Conservation (phyloP, 2,888 invertebrate species). For the Apodemia duryi region DNA sequence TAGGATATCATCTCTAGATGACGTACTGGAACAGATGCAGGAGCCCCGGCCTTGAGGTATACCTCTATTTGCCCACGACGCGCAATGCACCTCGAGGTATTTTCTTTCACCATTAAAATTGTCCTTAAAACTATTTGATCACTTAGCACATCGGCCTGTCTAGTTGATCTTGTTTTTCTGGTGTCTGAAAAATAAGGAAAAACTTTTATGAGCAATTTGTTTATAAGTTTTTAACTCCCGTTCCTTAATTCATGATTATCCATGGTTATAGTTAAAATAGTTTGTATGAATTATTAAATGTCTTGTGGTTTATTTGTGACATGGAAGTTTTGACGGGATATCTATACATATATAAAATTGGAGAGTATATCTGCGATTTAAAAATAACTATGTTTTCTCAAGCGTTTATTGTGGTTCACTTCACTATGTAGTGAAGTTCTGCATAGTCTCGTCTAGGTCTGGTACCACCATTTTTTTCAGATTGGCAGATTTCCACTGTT, state of each 20-base stretch:
- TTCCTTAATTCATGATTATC: not conserved
- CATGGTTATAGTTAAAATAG: too few species aligned
- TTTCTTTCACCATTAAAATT: slow-evolving; percentile 63
- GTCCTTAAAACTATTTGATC: slow-evolving; percentile 54
- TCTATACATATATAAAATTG: too few species aligned
- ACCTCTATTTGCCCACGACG: slow-evolving; percentile 30
- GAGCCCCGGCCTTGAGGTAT: slow-evolving; percentile 38
- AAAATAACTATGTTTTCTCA: too few species aligned
- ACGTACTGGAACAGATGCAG: slow-evolving; percentile 62
- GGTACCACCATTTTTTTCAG: too few species aligned
- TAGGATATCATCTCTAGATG: slow-evolving; percentile 74
- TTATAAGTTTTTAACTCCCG: not conserved
- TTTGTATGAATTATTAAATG: too few species aligned
- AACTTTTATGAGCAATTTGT: slow-evolving; percentile 39
- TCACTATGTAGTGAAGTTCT: too few species aligned
- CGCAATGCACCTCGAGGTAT: slow-evolving; percentile 54
- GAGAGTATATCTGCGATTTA: too few species aligned
- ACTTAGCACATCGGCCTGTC: slow-evolving; percentile 78
- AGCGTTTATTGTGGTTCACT: too few species aligned
- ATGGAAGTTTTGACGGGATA: not conserved
- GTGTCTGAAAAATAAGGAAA: slow-evolving; percentile 79
- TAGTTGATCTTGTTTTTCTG: slow-evolving; percentile 81
- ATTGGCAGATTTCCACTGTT: too few species aligned
- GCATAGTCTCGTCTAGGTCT: too few species aligned
- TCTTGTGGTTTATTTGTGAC: slow-evolving; percentile 9